Evolutionary conservation across 1,140 invertebrate genomes (phyloP), one percentile per base, ranked within the genome.

Genomic region (Papilio polyxenes): DNA sequence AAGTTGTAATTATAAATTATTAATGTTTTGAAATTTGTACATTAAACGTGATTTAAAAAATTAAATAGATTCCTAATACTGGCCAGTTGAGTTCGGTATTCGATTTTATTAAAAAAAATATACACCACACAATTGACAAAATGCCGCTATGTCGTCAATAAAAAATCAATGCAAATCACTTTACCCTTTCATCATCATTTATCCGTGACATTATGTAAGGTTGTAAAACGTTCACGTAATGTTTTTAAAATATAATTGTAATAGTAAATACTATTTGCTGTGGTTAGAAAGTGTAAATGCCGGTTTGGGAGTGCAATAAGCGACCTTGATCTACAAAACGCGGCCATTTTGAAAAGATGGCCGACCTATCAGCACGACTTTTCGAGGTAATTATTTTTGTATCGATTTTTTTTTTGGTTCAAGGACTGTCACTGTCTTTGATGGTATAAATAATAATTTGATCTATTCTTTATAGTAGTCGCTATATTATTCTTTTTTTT

Each of bases 291-390:
- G 78, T 80, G 62, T 62, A 59, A 77, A 17, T 69, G 78, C 40
- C 23, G 40, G 62, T 69, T 69, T 65, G 75, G 83, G 80, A 75
- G 84, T 86, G 84, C 83, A 85, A 84, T 53, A 81, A 20, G 81
- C 85, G 89, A 82, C 89, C 90, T 90, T 92, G 90, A 89, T 89
- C 87, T 82, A 87, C 82, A 85, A 85, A 84, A 79, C 87, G 89
- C 88, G 91, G 90, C 88, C 91, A 92, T 91, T 83, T 92, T 90
- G 85, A 86, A 85, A 85, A 86, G 84, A 87, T 84, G 85, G 83
- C 81, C 75, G 87, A 86, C 83, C 87, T 92, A 89, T 91, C 89
- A 88, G 49, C 90, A 82, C 86, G 86, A 90, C 79, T 78, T 88
- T 79, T 85, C 81, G 85, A 91, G 88, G 89, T 90, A 88, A 85